Base-by-base conservation (phyloP, 2,888 invertebrate species). In the Magallana nippona region DNA sequence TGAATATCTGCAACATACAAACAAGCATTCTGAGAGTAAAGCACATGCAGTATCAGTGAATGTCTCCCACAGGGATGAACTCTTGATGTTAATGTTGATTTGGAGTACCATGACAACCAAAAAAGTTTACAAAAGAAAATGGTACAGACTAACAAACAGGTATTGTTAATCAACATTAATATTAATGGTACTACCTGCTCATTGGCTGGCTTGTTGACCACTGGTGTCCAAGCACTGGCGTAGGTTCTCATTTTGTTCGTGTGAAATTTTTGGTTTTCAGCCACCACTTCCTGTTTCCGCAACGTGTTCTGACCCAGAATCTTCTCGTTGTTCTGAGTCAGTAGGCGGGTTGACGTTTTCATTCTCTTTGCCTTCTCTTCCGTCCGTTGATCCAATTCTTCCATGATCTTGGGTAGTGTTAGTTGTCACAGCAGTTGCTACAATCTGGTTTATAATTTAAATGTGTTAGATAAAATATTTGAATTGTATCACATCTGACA, bases 201-300 rank as follows among this genome's bases (percentile, higher is more conserved):
- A 91, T 94, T 94, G 13, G 93, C 93, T 0, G 92, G 91, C 82
- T 92, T 93, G 87, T 93, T 90, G 8, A 91, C 90, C 3, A 93
- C 87, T 5, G 94, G 94, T 8, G 94, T 94, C 93, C 93, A 94
- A 1, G 91, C 91, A 89, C 93, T 93, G 81, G 92, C 92, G 79
- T 91, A 89, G 10, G 93, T 93, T 84, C 91, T 93, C 89, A 92
- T 89, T 81, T 90, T 92, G n/a, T 89, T 87, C 1, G 93, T 93
- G 57, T 90, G 85, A 60, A 89, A 91, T 82, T 91, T 89, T 15
- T 88, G 88, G 8, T 87, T 85, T 19, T 89, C 87, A 1, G 86
- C 82, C 0, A 91, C 88, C 83, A 90, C 91, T 19, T 92, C 92
- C 55, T 90, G 88, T 62, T 91, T 87, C 79, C 90, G 86, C 58